phyloP scores from a whole-genome alignment of 1,140 invertebrate species.

The Aphelenchoides besseyi region DNA sequence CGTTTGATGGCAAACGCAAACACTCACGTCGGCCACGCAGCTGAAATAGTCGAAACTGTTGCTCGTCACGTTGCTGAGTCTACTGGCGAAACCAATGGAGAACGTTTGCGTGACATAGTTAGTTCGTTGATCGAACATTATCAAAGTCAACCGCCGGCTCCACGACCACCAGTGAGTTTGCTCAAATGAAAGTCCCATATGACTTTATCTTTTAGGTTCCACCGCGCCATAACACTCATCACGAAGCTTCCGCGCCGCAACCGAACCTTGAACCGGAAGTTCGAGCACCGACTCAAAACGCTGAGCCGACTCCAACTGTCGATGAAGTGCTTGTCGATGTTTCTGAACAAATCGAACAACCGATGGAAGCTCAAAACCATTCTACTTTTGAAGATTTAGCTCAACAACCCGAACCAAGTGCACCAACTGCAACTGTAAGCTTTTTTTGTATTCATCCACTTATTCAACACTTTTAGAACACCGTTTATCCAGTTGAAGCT shows the following conservation, averaged over 20 bases:
- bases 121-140: background rate
- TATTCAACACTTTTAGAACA: background rate
- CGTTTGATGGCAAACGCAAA: background rate
- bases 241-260: background rate
- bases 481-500: background rate
- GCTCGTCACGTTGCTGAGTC: background rate
- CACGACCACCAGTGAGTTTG: background rate
- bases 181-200: too few relatives aligned
- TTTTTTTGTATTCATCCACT: background rate
- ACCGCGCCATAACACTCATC: background rate
- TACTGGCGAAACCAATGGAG: background rate
- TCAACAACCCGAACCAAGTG: background rate
- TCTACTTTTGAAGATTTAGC: background rate
- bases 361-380: background rate
- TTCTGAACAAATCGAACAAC: too few relatives aligned
- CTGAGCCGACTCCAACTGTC: too few relatives aligned
- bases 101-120: background rate
- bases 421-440: background rate
- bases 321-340: too few relatives aligned
- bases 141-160: background rate
- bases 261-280: too few relatives aligned
- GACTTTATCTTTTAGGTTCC: background rate
- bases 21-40: background rate
- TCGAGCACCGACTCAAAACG: too few relatives aligned
- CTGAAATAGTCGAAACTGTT: background rate